These are phyloP conservation scores for Carcharodon carcharias DNA, from an alignment of 2,797 vertebrate genomes.

Conservation along the genomic window DNA sequence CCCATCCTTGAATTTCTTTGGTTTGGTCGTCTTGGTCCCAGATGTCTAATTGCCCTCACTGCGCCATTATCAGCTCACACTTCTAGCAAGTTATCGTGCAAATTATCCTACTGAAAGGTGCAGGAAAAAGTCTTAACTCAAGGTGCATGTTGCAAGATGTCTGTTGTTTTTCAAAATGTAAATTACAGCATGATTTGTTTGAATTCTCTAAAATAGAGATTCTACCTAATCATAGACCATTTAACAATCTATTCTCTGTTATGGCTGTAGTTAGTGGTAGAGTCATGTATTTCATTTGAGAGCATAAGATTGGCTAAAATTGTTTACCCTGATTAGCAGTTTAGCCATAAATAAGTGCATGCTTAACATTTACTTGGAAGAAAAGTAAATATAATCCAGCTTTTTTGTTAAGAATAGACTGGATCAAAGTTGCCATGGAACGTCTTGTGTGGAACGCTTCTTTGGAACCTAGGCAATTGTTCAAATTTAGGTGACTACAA, in stretches of 20 bases:
- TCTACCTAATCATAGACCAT: neutral
- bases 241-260: neutral
- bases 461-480: neutral
- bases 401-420: neutral
- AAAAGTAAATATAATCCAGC: neutral
- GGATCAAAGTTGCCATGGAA: neutral
- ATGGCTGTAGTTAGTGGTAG: neutral
- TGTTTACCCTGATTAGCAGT: neutral
- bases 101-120: neutral
- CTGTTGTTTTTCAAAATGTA: neutral
- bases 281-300: neutral
- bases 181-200: neutral
- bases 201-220: neutral
- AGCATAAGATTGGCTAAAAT: neutral
- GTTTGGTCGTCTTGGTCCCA: neutral
- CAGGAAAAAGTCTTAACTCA: neutral
- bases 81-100: neutral
- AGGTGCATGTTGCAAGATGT: too few species aligned
- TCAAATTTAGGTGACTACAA: neutral
- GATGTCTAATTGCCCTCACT: neutral
- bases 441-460: neutral
- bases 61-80: neutral
- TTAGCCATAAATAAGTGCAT: neutral
- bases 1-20: neutral
- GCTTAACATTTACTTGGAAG: neutral